Base-by-base conservation (phyloP, 2,888 invertebrate genomes). In the Parelbella ahira region DNA sequence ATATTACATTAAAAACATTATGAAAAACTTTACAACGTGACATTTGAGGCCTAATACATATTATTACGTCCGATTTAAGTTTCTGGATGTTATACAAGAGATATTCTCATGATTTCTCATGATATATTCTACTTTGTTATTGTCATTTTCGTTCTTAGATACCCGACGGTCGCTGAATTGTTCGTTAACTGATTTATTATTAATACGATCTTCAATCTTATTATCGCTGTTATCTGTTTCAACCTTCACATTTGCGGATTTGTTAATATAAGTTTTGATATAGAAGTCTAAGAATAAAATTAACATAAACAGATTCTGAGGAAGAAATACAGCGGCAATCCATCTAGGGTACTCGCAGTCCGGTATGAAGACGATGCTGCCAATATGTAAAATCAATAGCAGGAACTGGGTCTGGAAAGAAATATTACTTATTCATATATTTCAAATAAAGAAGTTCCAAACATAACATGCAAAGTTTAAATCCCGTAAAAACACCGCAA, bases 251-350 rank as follows among this genome's bases (percentile, higher is more conserved):
- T 4, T 7, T 29, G 56, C 58, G 0, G 72, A 68, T 47, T 81
- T 83, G 8, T 46, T 69, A 1, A 91, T 54, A 55, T 93, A 93
- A 0, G 90, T 60, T 56, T 90, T 91, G 30, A 89, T 88, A 51
- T 93, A 93, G 63, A 93, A 93, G 44, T 93, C 91, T 0, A 78
- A 58, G 58, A 93, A 93, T 1, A 93, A 68, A 1, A 90, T 56
- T 0, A 93, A 72, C 89, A 93, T 92, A 56, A 92, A 91, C 0
- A 90, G 21, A 61, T 92, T 91, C 60, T 93, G 93, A 0, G 91
- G 90, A 0, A 92, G 63, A 28, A 91, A 84, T 0, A 91, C n/a
- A 0, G 86, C 79, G 0, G 87, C 72, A 0, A 71, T 64, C 84
- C 89, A 89, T 4, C 82, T 77, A 1, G 93, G 92, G 54, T 88